These are phyloP conservation scores for Sinelater perroti DNA, from an alignment of 2,888 invertebrate genomes.

Conservation along the genomic window DNA sequence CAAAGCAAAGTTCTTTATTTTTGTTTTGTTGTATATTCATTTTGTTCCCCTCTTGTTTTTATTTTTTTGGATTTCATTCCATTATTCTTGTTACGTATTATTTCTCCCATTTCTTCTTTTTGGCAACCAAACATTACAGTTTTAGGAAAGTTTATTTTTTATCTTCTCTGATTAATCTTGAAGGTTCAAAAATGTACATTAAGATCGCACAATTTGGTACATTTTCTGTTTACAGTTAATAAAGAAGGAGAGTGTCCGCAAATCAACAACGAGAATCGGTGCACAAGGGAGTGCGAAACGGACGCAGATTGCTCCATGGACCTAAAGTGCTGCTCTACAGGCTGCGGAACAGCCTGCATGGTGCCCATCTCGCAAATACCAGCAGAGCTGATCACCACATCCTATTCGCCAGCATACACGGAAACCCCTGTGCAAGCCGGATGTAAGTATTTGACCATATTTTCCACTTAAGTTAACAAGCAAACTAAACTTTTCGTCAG, in stretches of 20 bases:
- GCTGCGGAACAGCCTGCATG: conserved; percentile 79
- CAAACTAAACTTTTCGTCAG: no score
- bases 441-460: conserved; percentile 48
- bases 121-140: no score
- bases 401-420: conserved; percentile 57
- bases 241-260: conserved; percentile 77
- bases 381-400: conserved; percentile 54
- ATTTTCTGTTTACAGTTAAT: conserved; percentile 65
- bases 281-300: conserved; percentile 78
- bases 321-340: conserved; percentile 83
- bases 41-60: no score
- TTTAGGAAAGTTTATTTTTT: no score
- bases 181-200: no score
- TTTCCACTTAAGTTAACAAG: not conserved
- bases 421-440: conserved; percentile 48
- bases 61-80: no score
- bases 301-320: conserved; percentile 84
- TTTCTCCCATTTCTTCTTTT: no score
- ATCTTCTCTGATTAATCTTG: no score
- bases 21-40: no score
- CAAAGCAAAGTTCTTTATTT: no score
- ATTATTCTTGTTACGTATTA: no score
- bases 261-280: conserved; percentile 59
- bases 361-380: conserved; percentile 62
- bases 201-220: no score